Evolutionary conservation across 2,113 vertebrate species (phyloP).

Genomic region (Toxotes jaculatrix): DNA sequence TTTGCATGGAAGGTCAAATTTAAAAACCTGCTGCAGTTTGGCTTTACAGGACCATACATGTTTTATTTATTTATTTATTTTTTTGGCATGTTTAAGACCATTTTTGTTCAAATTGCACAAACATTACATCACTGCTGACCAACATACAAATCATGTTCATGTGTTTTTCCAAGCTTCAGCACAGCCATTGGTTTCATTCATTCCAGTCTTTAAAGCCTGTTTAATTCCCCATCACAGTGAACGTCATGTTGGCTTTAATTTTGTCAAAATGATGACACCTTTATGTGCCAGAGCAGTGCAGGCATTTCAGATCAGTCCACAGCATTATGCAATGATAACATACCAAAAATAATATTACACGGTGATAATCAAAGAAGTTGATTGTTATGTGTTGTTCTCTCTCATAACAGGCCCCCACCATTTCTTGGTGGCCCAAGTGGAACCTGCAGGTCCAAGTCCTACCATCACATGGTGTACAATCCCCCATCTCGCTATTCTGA

Average conservation of each 20-base stretch:
- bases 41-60: background rate
- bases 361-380: background rate
- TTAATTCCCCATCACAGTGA: background rate
- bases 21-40: background rate
- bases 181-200: background rate
- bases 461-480: constrained; percentile 79
- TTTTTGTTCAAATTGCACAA: background rate
- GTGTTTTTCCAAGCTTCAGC: background rate
- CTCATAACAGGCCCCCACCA: constrained; percentile 78
- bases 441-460: constrained; percentile 82
- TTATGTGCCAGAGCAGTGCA: background rate
- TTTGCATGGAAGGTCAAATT: constrained; percentile 28
- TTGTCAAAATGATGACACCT: background rate
- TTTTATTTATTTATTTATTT: background rate
- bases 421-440: constrained; percentile 80
- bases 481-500: constrained; percentile 73
- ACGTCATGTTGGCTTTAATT: background rate
- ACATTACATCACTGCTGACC: background rate
- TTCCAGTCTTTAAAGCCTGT: background rate
- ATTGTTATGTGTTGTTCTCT: constrained; percentile 40
- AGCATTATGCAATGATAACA: background rate
- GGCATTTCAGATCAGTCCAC: background rate
- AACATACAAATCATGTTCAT: background rate
- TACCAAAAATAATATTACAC: background rate
- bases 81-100: constrained; percentile 13